phyloP scores from a whole-genome alignment of 2,797 vertebrate species.

The Lacerta bilineata region DNA sequence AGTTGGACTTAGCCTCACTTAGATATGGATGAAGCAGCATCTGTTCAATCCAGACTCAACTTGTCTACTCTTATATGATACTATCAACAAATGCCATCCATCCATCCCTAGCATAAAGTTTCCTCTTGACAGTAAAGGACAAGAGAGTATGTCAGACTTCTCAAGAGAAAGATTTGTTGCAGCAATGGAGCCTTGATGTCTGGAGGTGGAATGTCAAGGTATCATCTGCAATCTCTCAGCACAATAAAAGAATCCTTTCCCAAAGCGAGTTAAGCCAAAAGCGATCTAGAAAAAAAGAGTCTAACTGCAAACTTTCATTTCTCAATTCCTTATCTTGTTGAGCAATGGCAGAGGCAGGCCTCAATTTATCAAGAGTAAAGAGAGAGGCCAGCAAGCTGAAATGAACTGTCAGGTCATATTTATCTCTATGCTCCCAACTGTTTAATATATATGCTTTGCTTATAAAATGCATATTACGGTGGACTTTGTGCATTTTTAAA shows the following conservation, averaged over 20 bases:
- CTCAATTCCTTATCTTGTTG: not conserved
- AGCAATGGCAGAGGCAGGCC: not conserved
- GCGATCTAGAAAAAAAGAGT: not conserved
- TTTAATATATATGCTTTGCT: not conserved
- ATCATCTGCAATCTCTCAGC: not conserved
- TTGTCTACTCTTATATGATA: not conserved
- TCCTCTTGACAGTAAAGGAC: not conserved
- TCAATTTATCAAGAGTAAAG: conserved; percentile 10
- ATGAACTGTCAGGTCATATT: not conserved
- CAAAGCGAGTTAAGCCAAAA: not conserved
- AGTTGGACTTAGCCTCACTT: not conserved
- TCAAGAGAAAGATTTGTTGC: not conserved
- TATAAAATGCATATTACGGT: not conserved
- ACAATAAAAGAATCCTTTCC: not conserved
- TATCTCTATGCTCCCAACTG: not conserved
- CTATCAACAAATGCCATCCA: not conserved
- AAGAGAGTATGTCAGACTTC: not conserved
- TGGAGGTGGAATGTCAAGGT: not conserved
- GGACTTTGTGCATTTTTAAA: not conserved
- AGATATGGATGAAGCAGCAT: not conserved
- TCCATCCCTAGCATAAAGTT: not conserved
- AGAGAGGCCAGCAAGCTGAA: not conserved
- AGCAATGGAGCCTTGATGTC: not conserved
- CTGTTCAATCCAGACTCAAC: not conserved
- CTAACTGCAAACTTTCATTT: not conserved